Evolutionary conservation across 2,888 invertebrate species (phyloP).

Genomic region (Steinernema hermaphroditum): DNA sequence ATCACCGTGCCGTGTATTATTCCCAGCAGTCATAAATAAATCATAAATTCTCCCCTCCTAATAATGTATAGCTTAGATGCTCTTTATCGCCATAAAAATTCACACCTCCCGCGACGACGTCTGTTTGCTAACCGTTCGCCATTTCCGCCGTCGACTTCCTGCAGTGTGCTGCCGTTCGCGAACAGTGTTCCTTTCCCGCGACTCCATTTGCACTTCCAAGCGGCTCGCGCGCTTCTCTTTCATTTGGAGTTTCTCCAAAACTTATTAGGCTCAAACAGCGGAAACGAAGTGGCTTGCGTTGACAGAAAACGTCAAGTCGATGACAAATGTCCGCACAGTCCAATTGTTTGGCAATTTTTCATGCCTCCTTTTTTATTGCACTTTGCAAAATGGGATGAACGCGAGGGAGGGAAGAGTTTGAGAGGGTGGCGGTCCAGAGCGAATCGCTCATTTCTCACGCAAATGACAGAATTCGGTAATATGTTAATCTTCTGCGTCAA

Average conservation of each 20-base stretch:
- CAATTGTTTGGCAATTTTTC: no score
- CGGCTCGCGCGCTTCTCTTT: no score
- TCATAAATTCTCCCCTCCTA: slow-evolving; percentile 26
- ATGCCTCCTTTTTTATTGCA: slow-evolving; percentile 15
- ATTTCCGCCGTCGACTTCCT: not conserved
- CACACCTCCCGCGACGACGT: not conserved
- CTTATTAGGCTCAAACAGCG: no score
- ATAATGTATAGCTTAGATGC: slow-evolving; percentile 11
- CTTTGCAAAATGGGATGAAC: not conserved
- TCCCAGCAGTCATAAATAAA: slow-evolving; percentile 15
- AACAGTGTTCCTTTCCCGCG: no score
- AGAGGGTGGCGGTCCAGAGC: not conserved
- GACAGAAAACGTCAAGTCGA: no score
- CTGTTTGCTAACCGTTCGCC: not conserved
- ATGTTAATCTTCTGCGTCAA: not conserved
- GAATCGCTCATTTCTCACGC: not conserved
- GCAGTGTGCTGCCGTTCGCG: not conserved
- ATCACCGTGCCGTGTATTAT: slow-evolving; percentile 19
- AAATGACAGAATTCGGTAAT: not conserved
- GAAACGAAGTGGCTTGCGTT: no score
- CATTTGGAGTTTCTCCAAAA: no score
- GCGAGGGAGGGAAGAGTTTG: slow-evolving; percentile 1
- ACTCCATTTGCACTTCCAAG: no score
- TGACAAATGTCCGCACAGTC: no score
- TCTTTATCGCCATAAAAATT: slow-evolving; percentile 21